Conservation (phyloP, 2,797 vertebrate species). For the Toxotes lorentzi region DNA sequence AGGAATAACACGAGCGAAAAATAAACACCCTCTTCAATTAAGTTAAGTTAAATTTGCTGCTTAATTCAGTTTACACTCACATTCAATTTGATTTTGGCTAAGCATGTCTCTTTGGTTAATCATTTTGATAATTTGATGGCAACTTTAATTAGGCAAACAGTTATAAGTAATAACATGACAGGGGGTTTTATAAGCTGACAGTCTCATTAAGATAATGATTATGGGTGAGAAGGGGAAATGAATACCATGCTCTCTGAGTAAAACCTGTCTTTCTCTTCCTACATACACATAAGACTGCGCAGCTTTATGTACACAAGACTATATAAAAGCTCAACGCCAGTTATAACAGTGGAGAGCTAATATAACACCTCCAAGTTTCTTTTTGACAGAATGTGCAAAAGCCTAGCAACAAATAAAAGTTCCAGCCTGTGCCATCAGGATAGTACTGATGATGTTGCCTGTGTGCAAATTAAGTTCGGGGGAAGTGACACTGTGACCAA, state of each 20-base stretch:
- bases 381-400: conserved; percentile 51
- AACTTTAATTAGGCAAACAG: conserved; percentile 37
- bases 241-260: conserved; percentile 7
- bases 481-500: conserved; percentile 26
- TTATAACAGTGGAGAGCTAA: conserved; percentile 23
- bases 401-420: conserved; percentile 14
- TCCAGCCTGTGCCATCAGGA: conserved; percentile 4
- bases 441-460: conserved; percentile 32
- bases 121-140: conserved; percentile 51
- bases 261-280: conserved; percentile 13
- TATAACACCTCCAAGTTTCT: conserved; percentile 28
- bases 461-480: conserved; percentile 32
- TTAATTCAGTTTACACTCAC: conserved; percentile 46
- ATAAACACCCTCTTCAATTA: conserved; percentile 36
- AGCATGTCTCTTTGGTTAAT: conserved; percentile 47
- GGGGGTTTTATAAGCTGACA: conserved; percentile 21
- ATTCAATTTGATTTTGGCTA: conserved; percentile 55
- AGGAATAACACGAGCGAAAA: conserved; percentile 15
- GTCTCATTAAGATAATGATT: conserved; percentile 23
- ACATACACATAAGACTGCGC: conserved; percentile 14
- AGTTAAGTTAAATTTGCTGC: conserved; percentile 40
- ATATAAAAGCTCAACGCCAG: conserved; percentile 31
- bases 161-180: conserved; percentile 39
- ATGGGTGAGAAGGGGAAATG: conserved; percentile 21
- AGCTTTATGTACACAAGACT: conserved; percentile 17